A percentile compares a stretch with the other conserved stretches of the same genome.
Evolutionary conservation across 2,797 vertebrate genomes (phyloP).

Genomic region (Geotrypetes seraphini): DNA sequence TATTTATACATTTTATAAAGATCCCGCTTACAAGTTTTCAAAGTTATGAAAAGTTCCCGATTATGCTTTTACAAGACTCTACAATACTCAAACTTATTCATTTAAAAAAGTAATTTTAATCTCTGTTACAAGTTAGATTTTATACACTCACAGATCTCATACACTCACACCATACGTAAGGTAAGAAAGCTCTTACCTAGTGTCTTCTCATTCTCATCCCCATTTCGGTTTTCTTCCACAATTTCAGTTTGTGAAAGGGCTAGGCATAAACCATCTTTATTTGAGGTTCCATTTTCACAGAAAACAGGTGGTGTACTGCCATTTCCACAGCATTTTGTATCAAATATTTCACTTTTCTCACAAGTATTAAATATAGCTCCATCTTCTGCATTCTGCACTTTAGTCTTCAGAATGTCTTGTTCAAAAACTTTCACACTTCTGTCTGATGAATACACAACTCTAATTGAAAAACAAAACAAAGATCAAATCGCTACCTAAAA

Average conservation of each 20-base stretch:
- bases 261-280: constrained; percentile 12
- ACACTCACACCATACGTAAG: too few relatives aligned
- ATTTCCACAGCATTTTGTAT: constrained; percentile 10
- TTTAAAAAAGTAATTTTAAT: too few relatives aligned
- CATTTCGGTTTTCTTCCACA: not conserved
- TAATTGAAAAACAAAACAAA: constrained; percentile 29
- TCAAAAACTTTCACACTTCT: constrained; percentile 43
- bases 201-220: constrained; percentile 7
- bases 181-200: constrained; percentile 32
- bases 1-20: too few relatives aligned
- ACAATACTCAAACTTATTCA: too few relatives aligned
- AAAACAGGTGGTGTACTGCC: not conserved
- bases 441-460: constrained; percentile 52
- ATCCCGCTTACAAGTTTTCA: too few relatives aligned
- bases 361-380: not conserved
- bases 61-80: too few relatives aligned
- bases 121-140: too few relatives aligned
- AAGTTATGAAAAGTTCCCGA: too few relatives aligned
- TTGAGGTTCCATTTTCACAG: not conserved
- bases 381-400: constrained; percentile 16
- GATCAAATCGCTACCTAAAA: too few relatives aligned
- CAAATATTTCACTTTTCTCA: constrained; percentile 1
- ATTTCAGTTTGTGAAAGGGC: constrained; percentile 14
- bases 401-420: constrained; percentile 42
- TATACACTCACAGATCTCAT: too few relatives aligned